Evolutionary conservation across 1,140 invertebrate species (phyloP).

Genomic region (Luehdorfia chinensis): DNA sequence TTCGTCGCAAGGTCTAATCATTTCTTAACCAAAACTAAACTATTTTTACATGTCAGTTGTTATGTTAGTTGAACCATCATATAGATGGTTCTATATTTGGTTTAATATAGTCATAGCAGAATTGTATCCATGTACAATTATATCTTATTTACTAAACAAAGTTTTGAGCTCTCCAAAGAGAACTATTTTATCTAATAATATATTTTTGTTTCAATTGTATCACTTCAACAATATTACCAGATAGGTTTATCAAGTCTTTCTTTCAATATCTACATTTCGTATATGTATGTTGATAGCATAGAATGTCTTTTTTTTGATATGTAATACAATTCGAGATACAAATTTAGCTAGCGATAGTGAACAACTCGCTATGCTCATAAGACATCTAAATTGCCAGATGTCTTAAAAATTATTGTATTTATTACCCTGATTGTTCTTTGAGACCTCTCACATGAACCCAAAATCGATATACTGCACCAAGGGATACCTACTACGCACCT

Average conservation of each 20-base stretch:
- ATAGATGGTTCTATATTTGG: constrained; percentile 3
- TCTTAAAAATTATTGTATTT: constrained; percentile 10
- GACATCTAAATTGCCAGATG: too few relatives aligned
- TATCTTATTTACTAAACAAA: constrained; percentile 3
- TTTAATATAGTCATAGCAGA: constrained; percentile 13
- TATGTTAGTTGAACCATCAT: neutral
- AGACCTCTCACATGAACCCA: too few relatives aligned
- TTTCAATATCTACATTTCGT: constrained; percentile 42
- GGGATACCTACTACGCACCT: too few relatives aligned
- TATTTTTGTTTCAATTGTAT: constrained; percentile 34
- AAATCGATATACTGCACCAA: too few relatives aligned
- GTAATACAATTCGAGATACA: too few relatives aligned
- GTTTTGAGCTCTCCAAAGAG: constrained; percentile 17
- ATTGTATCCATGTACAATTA: constrained; percentile 12
- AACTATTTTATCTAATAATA: constrained; percentile 19
- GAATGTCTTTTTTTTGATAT: constrained; percentile 37
- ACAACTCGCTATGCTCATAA: too few relatives aligned
- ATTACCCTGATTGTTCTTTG: constrained; percentile 15
- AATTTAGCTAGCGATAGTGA: too few relatives aligned
- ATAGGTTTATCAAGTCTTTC: constrained; percentile 50
- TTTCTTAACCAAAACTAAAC: neutral
- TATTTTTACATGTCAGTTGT: constrained; percentile 1
- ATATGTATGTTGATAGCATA: constrained; percentile 40
- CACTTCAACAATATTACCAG: constrained; percentile 33
- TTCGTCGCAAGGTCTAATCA: too few relatives aligned